These are phyloP conservation scores for Varecia variegata DNA, from an alignment of 2,797 vertebrate species.

Conservation along the genomic window DNA sequence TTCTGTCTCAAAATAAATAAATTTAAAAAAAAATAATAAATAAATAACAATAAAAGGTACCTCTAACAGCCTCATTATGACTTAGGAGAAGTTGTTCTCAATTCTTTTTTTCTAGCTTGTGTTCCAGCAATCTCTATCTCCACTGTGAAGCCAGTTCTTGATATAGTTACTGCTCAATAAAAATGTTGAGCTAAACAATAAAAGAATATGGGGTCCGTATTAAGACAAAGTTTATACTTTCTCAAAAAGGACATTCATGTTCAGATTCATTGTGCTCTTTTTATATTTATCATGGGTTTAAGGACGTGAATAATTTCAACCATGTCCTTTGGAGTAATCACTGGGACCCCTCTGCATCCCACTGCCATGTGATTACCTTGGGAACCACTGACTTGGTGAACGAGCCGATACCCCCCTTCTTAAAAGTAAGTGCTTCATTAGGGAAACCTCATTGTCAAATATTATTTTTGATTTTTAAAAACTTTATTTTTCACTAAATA, in stretches of 20 bases:
- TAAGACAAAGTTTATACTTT: not conserved
- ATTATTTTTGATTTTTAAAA: not conserved
- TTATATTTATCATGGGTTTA: not conserved
- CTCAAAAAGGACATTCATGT: not conserved
- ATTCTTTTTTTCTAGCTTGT: not conserved
- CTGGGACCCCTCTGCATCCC: not conserved
- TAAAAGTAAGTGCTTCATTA: not conserved
- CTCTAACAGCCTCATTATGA: not conserved
- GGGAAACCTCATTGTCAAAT: not conserved
- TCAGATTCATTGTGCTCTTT: not conserved
- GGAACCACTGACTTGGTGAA: not conserved
- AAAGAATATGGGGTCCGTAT: not conserved
- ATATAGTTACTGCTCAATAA: not conserved
- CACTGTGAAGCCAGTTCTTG: conserved; percentile 12
- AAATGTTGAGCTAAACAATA: not conserved
- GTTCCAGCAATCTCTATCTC: not conserved
- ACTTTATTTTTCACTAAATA: not conserved
- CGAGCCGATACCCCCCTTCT: not conserved
- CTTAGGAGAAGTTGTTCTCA: not conserved
- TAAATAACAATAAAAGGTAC: not conserved
- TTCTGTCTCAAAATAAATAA: too few relatives aligned
- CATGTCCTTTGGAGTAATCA: not conserved
- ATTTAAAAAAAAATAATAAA: too few relatives aligned
- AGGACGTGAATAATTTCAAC: not conserved
- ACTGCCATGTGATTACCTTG: not conserved